Percentiles rank a stretch among this genome's conserved stretches.
Evolutionary conservation across 2,888 invertebrate genomes (phyloP).

Genomic region (Zygaena filipendulae): DNA sequence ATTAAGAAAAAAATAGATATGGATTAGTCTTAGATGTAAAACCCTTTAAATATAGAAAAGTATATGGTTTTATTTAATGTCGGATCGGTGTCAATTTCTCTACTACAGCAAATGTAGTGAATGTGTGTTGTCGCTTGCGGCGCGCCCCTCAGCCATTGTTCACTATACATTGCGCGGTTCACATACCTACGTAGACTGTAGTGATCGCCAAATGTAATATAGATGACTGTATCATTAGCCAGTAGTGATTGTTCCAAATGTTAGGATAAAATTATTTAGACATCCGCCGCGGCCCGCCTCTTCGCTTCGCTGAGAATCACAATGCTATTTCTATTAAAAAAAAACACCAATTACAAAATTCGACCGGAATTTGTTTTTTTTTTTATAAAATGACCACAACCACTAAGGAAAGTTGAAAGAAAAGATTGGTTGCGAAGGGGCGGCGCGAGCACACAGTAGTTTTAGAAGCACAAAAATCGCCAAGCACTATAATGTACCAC

Average conservation of each 20-base stretch:
- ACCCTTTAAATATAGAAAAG: conserved; percentile 31
- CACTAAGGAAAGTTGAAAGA: too few relatives aligned
- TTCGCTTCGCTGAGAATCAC: too few relatives aligned
- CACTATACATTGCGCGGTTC: background rate
- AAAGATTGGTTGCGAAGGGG: too few relatives aligned
- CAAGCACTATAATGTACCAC: conserved; percentile 35
- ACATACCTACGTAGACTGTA: conserved; percentile 48
- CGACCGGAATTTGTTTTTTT: too few relatives aligned
- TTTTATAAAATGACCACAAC: too few relatives aligned
- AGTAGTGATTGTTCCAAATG: conserved; percentile 67
- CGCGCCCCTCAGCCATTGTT: conserved; percentile 12
- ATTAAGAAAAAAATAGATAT: conserved; percentile 37
- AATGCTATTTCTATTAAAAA: too few relatives aligned
- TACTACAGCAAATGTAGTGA: conserved; percentile 29
- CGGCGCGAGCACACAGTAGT: conserved; percentile 27
- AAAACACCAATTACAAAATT: too few relatives aligned
- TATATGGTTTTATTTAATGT: conserved; percentile 36
- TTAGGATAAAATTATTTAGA: too few relatives aligned
- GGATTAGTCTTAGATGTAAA: conserved; percentile 45
- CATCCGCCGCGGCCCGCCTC: too few relatives aligned
- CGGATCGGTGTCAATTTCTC: conserved; percentile 46
- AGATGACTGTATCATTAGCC: conserved; percentile 55
- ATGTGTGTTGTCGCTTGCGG: conserved; percentile 34
- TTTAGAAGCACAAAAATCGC: conserved; percentile 47
- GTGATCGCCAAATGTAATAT: conserved; percentile 65